Conservation (phyloP, 2,888 invertebrate genomes). For the Leptinotarsa rubiginosa region DNA sequence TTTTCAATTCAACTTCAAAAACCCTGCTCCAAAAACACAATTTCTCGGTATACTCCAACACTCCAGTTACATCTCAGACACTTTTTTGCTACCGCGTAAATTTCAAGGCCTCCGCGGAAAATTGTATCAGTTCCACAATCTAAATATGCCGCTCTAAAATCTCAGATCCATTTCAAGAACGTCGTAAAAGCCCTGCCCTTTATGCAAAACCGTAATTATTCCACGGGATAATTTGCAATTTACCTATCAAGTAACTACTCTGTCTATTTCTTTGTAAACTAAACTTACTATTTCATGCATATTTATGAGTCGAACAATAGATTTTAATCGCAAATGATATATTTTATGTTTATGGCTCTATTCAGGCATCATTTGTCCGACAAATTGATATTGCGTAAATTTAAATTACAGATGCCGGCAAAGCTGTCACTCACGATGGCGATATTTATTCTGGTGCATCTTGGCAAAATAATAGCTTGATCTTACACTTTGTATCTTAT, state of each 20-base stretch:
- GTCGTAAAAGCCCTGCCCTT: conserved; percentile 15
- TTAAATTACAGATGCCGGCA: neutral
- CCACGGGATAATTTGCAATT: neutral
- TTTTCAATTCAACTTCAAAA: too few relatives aligned
- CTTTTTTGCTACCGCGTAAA: neutral
- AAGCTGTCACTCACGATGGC: neutral
- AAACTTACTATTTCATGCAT: conserved; percentile 8
- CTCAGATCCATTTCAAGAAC: neutral
- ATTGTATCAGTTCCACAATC: neutral
- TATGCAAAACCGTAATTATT: conserved; percentile 14
- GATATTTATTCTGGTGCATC: neutral
- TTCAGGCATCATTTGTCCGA: conserved; percentile 6
- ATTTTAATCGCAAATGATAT: conserved; percentile 18
- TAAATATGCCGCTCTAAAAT: neutral
- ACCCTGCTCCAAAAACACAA: too few relatives aligned
- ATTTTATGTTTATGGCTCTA: conserved; percentile 18
- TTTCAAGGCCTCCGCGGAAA: neutral
- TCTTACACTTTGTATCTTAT: neutral
- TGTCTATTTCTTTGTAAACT: neutral
- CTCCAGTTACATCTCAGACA: too few relatives aligned
- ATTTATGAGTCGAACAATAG: conserved; percentile 6
- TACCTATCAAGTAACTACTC: conserved; percentile 3
- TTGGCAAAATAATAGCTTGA: neutral
- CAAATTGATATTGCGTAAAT: conserved; percentile 13
- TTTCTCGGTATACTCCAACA: too few relatives aligned